Conservation (phyloP, 1,140 invertebrate genomes). For the Drosophila ercepeae region DNA sequence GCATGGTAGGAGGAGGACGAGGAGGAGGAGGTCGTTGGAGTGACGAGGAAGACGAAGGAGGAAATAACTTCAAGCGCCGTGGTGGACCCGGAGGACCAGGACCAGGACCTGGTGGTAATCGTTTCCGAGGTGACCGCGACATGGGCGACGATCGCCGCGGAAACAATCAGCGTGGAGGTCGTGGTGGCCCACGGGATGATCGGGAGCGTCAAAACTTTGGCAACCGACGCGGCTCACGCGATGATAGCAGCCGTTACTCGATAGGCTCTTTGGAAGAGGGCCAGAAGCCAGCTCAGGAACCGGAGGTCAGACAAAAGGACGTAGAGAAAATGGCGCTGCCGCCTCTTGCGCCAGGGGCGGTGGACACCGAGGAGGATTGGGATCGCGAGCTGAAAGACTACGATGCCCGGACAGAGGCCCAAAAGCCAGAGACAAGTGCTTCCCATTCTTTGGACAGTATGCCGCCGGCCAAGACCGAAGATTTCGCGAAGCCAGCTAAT, state of each 20-base stretch:
- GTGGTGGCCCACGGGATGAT: slow-evolving; percentile 70
- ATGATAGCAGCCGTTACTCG: slow-evolving; percentile 61
- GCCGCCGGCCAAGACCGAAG: slow-evolving; percentile 2
- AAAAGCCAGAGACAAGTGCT: slow-evolving; percentile 38
- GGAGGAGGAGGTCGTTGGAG: slow-evolving; percentile 72
- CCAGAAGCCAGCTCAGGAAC: slow-evolving; percentile 25
- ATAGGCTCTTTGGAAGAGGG: slow-evolving; percentile 58
- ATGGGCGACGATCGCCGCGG: slow-evolving; percentile 53
- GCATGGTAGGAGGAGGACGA: slow-evolving; percentile 69
- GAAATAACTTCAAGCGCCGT: slow-evolving; percentile 71
- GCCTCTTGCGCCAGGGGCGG: background rate
- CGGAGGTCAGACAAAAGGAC: slow-evolving; percentile 18
- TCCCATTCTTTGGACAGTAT: background rate
- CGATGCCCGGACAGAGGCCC: slow-evolving; percentile 63
- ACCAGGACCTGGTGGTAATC: slow-evolving; percentile 44
- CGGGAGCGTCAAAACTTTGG: slow-evolving; percentile 55
- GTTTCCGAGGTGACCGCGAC: slow-evolving; percentile 66
- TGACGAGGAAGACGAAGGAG: slow-evolving; percentile 71
- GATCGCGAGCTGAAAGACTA: slow-evolving; percentile 76
- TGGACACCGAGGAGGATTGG: slow-evolving; percentile 81
- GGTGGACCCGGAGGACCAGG: slow-evolving; percentile 33
- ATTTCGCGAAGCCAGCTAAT: slow-evolving; percentile 29
- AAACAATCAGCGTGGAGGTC: slow-evolving; percentile 67
- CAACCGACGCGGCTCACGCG: slow-evolving; percentile 63
- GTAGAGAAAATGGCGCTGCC: background rate